Evolutionary conservation across 2,797 vertebrate genomes (phyloP), one percentile per base, ranked within the genome.

Genomic region (Phyllotis vaccarum): DNA sequence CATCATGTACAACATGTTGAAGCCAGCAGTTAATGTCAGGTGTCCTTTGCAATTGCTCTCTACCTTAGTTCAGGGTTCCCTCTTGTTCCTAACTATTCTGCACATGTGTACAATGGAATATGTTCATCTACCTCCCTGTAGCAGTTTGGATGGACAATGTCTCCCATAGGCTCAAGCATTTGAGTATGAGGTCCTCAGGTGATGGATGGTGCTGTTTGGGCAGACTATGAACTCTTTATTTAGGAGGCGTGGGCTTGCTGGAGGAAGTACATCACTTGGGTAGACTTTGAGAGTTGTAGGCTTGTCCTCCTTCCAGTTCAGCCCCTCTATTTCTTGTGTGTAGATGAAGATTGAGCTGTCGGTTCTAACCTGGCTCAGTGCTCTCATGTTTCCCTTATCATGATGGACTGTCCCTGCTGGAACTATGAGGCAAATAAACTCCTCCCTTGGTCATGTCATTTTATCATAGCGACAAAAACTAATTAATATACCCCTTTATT

Each of bases 1-100:
- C 1, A 2, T 29, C 34, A 8, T 31, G 17, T 31, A 10, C 24
- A 58, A 3, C 3, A 0, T 21, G n/a, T 13, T 72, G n/a, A 58
- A 43, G 37, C 14, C n/a, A 27, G 66, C 66, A 40, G 49, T 72
- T 56, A 29, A 19, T 29, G 34, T 56, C 66, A 54, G 22, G 34
- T 70, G 64, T 29, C 9, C 37, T 40, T 5, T 70, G 37, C 49
- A 29, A 56, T 12, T 3, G 9, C 24, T 40, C 22, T 56, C 49
- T 70, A 19, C 8, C 14, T 29, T 27, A 37, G 6, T 52, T 54
- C 27, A 52, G 24, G 21, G 5, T n/a, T 7, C 31, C 12, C 12
- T 43, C 21, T 66, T 52, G 22, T 6, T 40, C 21, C 54, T 37
- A 49, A 72, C 49, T 70, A 29, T 27, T 37, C 27, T 54, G 14